These are phyloP conservation scores for Microtus montanus DNA, from an alignment of 2,113 vertebrate genomes.

Conservation along the genomic window DNA sequence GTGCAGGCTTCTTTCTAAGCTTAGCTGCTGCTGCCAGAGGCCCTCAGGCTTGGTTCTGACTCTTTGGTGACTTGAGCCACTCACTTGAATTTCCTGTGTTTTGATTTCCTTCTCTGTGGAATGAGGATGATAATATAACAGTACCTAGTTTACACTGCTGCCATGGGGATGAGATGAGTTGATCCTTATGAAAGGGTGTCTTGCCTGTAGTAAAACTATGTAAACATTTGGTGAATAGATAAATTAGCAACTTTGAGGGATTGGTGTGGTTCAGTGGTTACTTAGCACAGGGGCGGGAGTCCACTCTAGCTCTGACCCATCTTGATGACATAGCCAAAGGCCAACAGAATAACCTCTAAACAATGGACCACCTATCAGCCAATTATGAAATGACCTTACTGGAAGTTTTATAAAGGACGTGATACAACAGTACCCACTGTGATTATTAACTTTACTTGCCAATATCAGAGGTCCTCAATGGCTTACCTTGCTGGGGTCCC, in stretches of 20 bases:
- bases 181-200: background rate
- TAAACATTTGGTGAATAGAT: background rate
- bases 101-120: background rate
- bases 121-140: background rate
- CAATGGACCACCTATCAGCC: background rate
- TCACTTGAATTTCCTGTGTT: background rate
- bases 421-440: fast-evolving
- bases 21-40: background rate
- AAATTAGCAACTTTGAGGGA: background rate
- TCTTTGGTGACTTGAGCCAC: background rate
- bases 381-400: background rate
- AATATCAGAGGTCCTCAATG: background rate
- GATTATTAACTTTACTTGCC: background rate
- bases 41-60: background rate
- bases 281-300: background rate
- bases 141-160: background rate
- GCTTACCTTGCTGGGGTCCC: background rate
- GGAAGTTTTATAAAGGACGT: background rate
- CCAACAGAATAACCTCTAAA: background rate
- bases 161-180: background rate
- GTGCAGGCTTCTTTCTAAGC: background rate
- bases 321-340: background rate
- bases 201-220: background rate
- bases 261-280: background rate
- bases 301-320: background rate